Evolutionary conservation across 2,113 vertebrate species (phyloP), one percentile per base, ranked within the genome.

Genomic region (Macroglossus sobrinus): DNA sequence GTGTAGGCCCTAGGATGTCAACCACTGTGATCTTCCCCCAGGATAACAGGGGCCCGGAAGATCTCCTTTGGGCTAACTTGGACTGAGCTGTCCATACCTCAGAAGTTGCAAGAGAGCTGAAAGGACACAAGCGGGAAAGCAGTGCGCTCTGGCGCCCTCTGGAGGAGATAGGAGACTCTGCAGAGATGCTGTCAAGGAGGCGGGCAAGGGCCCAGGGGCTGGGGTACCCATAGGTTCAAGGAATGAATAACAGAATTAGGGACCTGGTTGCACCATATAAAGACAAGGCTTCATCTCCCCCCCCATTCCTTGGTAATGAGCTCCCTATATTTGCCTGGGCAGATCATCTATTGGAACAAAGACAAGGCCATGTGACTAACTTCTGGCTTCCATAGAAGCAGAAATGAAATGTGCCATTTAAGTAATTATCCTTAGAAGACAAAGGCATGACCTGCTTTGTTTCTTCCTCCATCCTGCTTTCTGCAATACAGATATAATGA

Each of bases 101-200:
- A 22, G 53, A 72, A 7, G 3, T 22, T 72, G 50, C 33, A 14
- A 19, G 7, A 26, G 35, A 1, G 4, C 40, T 55, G 79, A 76
- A 63, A 30, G 7, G 35, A 59, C 13, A 40, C 38, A 85, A n/a
- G 38, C 0, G 4, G 35, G 55, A 75, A 88, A 69, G 66, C 47
- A 64, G 78, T 57, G 76, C 30, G 22, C 57, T 96, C 82, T 91
- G 86, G 82, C 57, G 3, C 92, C 95, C 93, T 96, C 97, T 97
- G 68, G 74, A n/a, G 96, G 93, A 86, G 3, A 33, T 1, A 38
- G 63, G 28, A 59, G 82, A 86, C 43, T 64, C 85, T 93, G 92
- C 92, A 86, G 59, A 81, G 35, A 63, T 66, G 38, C 50, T 2
- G 24, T 64, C 35, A 18, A 35, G 24, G 13, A 30, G 35, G 12